phyloP scores from a whole-genome alignment of 2,797 vertebrate genomes.

The Semotilus atromaculatus region DNA sequence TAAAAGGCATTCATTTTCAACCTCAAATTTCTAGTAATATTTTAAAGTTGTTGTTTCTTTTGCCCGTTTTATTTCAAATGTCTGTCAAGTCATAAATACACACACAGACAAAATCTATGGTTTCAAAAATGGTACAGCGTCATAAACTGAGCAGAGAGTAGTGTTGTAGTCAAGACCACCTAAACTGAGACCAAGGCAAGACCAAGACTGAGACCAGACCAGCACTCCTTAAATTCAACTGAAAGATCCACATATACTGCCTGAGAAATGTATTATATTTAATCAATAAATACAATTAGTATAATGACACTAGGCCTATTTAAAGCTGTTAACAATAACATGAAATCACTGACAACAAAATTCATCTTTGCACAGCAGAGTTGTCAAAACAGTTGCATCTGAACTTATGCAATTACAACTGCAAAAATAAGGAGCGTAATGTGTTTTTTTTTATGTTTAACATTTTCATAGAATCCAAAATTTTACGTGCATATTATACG shows the following conservation, averaged over 20 bases:
- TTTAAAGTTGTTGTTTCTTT: too few relatives aligned
- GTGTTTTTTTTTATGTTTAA: too few relatives aligned
- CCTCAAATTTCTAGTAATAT: not conserved
- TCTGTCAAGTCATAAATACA: not conserved
- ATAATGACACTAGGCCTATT: too few relatives aligned
- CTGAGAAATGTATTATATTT: not conserved
- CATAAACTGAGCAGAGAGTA: too few relatives aligned
- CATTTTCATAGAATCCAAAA: too few relatives aligned
- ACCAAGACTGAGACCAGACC: not conserved
- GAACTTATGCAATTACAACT: not conserved
- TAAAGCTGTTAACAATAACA: not conserved
- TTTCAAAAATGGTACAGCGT: too few relatives aligned
- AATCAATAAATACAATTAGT: too few relatives aligned
- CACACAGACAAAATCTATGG: too few relatives aligned
- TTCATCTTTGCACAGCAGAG: not conserved
- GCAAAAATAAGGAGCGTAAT: not conserved
- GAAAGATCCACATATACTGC: not conserved
- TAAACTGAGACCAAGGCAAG: too few relatives aligned
- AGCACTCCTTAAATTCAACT: not conserved
- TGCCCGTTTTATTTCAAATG: not conserved
- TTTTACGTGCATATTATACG: too few relatives aligned
- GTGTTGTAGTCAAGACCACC: too few relatives aligned
- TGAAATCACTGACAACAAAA: not conserved
- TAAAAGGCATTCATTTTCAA: not conserved
- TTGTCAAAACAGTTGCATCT: not conserved